A percentile compares a stretch with the other conserved stretches of the same genome.
Evolutionary conservation across 2,113 vertebrate genomes (phyloP).

Genomic region (Neogobius melanostomus): DNA sequence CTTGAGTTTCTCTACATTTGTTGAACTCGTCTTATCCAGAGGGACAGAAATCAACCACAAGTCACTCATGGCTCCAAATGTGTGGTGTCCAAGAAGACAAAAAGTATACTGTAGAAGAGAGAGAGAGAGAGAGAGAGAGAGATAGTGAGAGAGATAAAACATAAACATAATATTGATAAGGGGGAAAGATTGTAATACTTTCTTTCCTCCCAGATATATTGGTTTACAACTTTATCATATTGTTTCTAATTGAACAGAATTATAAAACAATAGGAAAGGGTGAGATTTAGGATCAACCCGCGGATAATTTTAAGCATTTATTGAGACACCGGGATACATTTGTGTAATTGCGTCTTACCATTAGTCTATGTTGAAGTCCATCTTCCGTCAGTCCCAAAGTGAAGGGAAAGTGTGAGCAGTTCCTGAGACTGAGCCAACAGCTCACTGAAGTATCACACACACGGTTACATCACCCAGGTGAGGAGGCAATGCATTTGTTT

Average conservation of each 20-base stretch:
- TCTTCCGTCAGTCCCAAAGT: slow-evolving; percentile 15
- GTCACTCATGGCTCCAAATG: slow-evolving; percentile 79
- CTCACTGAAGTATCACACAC: slow-evolving; percentile 19
- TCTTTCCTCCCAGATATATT: background rate
- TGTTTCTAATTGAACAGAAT: background rate
- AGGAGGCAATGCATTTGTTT: background rate
- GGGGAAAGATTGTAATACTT: too few species aligned
- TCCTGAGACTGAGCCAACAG: slow-evolving; percentile 38
- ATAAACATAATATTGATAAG: too few species aligned
- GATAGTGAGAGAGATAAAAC: too few species aligned
- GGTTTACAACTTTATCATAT: background rate
- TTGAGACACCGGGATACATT: background rate
- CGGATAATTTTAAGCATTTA: background rate
- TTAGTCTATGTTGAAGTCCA: slow-evolving; percentile 44
- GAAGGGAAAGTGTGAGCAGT: slow-evolving; percentile 33
- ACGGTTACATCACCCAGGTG: slow-evolving; percentile 28
- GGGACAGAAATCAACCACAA: slow-evolving; percentile 95
- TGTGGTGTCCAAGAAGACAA: slow-evolving; percentile 12
- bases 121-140: too few species aligned
- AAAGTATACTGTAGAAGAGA: slow-evolving; percentile 19
- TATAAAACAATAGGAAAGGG: background rate
- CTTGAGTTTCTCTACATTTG: slow-evolving; percentile 87
- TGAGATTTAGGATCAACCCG: background rate
- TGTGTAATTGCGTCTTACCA: slow-evolving; percentile 32
- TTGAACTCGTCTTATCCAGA: slow-evolving; percentile 85